A percentile compares a stretch with the other conserved stretches of the same genome.
Evolutionary conservation across 2,888 invertebrate species (phyloP).

Genomic region (Empis stercorea): DNA sequence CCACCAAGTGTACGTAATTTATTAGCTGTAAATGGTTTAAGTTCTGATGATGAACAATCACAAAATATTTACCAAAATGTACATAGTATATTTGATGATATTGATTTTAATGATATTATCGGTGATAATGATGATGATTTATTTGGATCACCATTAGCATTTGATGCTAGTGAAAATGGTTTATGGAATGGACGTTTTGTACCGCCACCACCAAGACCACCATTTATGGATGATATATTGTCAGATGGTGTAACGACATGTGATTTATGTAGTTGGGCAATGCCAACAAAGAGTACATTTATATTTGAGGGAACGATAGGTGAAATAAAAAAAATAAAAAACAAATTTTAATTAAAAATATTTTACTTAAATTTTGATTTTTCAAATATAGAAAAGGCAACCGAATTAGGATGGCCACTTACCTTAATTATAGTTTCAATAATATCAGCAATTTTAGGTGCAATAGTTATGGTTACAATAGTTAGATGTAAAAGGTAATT

Average conservation of each 20-base stretch:
- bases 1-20: conserved; percentile 30
- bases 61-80: conserved; percentile 21
- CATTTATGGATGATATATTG: conserved; percentile 45
- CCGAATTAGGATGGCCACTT: conserved; percentile 55
- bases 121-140: conserved; percentile 33
- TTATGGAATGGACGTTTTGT: conserved; percentile 42
- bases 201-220: conserved; percentile 53
- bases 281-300: conserved; percentile 43
- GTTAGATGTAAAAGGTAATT: conserved; percentile 53
- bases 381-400: conserved; percentile 38
- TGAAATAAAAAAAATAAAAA: conserved; percentile 25
- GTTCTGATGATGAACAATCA: conserved; percentile 27
- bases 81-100: conserved; percentile 27
- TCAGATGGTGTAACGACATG: conserved; percentile 59
- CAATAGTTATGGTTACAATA: conserved; percentile 57
- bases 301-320: conserved; percentile 47
- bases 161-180: conserved; percentile 36
- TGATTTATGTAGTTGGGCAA: conserved; percentile 60
- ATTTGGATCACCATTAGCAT: conserved; percentile 35
- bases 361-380: conserved; percentile 3
- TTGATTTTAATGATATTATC: conserved; percentile 18
- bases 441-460: conserved; percentile 55
- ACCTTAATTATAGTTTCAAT: conserved; percentile 57
- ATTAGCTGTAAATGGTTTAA: conserved; percentile 12
- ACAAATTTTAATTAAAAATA: not conserved